Percentiles rank a stretch among this genome's conserved stretches.
These are phyloP conservation scores for Podocnemis expansa DNA, from an alignment of 2,113 vertebrate species.

Conservation along the genomic window DNA sequence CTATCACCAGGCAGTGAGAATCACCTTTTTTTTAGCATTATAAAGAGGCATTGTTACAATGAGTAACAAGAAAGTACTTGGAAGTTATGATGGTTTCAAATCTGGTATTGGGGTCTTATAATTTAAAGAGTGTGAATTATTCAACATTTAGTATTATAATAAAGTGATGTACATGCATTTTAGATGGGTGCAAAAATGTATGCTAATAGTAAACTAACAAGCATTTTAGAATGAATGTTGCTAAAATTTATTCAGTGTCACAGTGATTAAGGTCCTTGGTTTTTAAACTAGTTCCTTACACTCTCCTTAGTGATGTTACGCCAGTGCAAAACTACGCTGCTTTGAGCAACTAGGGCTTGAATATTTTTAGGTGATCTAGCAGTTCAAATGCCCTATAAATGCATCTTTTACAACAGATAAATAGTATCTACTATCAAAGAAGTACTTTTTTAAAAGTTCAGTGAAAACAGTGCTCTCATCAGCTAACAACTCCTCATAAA, in stretches of 20 bases:
- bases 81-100: background rate
- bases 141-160: background rate
- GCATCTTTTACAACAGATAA: background rate
- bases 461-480: background rate
- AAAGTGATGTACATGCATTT: background rate
- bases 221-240: background rate
- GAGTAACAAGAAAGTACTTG: background rate
- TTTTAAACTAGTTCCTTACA: background rate
- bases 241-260: background rate
- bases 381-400: background rate
- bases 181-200: background rate
- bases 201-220: background rate
- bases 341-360: background rate
- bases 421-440: background rate
- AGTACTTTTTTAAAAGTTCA: background rate
- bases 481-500: background rate
- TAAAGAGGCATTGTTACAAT: background rate
- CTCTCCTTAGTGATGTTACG: background rate
- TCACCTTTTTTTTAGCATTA: background rate
- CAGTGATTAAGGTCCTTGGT: background rate
- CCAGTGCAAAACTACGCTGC: background rate
- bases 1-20: background rate
- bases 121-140: background rate
- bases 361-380: background rate
- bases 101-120: background rate